Evolutionary conservation across 2,797 vertebrate genomes (phyloP).

Genomic region (Gallirallus australis): DNA sequence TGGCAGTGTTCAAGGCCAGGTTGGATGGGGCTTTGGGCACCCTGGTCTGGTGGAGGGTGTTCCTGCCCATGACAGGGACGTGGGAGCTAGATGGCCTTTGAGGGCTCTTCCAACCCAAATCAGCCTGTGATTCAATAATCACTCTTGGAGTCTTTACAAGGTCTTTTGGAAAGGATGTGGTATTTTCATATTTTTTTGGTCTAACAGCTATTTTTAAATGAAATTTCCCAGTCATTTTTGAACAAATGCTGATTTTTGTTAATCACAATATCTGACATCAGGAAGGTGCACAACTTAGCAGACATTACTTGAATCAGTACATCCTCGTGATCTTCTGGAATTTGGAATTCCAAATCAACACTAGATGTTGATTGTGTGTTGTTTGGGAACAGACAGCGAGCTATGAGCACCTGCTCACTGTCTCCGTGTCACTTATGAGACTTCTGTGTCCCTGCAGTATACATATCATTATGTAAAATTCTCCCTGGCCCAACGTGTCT

Average conservation of each 20-base stretch:
- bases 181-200: neutral
- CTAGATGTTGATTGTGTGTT: neutral
- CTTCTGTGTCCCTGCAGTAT: neutral
- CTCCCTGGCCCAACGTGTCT: neutral
- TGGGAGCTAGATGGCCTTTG: too few species aligned
- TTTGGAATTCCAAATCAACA: neutral
- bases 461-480: neutral
- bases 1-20: too few species aligned
- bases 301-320: neutral
- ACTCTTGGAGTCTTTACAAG: neutral
- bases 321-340: neutral
- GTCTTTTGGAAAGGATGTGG: neutral
- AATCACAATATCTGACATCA: neutral
- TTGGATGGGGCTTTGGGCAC: too few species aligned
- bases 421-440: neutral
- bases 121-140: too few species aligned
- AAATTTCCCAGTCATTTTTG: neutral
- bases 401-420: neutral
- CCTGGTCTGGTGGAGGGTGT: too few species aligned
- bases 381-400: neutral
- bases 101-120: too few species aligned
- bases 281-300: neutral
- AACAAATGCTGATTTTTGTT: neutral
- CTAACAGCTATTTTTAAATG: neutral
- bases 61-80: too few species aligned